Evolutionary conservation across 2,888 invertebrate genomes (phyloP), one percentile per base, ranked within the genome.

Genomic region (Boloria euphrosyne): DNA sequence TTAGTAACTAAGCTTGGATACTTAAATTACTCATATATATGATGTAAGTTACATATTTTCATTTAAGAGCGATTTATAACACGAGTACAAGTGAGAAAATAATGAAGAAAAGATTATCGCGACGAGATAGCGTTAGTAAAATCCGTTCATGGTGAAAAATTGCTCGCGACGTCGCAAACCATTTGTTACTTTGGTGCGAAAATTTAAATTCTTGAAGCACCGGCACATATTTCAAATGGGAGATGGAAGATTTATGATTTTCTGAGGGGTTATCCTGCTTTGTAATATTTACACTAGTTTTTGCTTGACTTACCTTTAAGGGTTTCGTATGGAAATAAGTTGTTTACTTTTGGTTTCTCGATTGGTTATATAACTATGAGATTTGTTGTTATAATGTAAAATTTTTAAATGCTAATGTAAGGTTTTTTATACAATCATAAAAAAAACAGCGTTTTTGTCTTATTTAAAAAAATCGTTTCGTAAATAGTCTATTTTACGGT

Each of bases 191-290:
- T 58, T 51, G 62, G 13, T 54, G 57, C 63, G 64, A 64, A 63
- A 67, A 67, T 67, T 70, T 70, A 67, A 70, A 70, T 69, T 51
- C 67, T 57, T 55, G 50, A 60, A 54, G 59, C 50, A 53, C 50
- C 44, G 53, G 60, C 47, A 62, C 55, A 59, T 62, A 67, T 64
- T 62, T 60, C 54, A 69, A 62, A 69, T 62, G 65, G 67, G 51
- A 65, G 65, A 69, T 62, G 67, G 67, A 50, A 65, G 65, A 70
- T 70, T 67, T 70, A 68, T 67, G 62, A 64, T 64, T 47, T 64
- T 64, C 57, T 58, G 64, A 52, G 57, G 43, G 58, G 58, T 59
- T 59, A 59, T 59, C 58, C 49, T 49, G 31, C 58, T 59, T 59
- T 59, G 22, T 22, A n/a, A 44, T 22, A 55, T 55, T 55, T 55